Evolutionary conservation across 2,888 invertebrate genomes (phyloP).

Genomic region (Aporophyla nigra): DNA sequence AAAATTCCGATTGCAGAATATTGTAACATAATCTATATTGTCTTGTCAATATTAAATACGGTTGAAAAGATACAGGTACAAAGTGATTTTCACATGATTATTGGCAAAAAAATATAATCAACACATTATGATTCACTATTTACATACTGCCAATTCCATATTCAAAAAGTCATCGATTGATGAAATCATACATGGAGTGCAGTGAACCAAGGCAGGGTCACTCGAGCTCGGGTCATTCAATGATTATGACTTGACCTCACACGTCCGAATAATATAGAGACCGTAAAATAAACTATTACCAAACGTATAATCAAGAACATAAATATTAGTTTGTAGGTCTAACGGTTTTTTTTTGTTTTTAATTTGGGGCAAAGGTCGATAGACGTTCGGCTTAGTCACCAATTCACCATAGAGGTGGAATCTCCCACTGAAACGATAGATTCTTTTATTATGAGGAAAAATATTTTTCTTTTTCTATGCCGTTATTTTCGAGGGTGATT

Average conservation of each 20-base stretch:
- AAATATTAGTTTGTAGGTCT: slow-evolving; percentile 43
- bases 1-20: neutral
- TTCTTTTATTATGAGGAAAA: neutral
- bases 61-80: neutral
- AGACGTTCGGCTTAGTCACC: slow-evolving; percentile 37
- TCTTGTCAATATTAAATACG: neutral
- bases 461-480: neutral
- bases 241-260: slow-evolving; percentile 62
- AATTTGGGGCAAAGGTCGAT: slow-evolving; percentile 52
- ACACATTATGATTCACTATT: slow-evolving; percentile 19
- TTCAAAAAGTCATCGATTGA: slow-evolving; percentile 38
- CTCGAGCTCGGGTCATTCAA: slow-evolving; percentile 47
- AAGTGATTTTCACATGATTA: neutral
- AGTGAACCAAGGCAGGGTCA: slow-evolving; percentile 56
- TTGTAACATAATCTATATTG: neutral
- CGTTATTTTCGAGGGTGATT: neutral
- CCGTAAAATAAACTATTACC: slow-evolving; percentile 56
- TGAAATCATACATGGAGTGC: slow-evolving; percentile 53
- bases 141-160: slow-evolving; percentile 22
- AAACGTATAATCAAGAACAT: slow-evolving; percentile 53
- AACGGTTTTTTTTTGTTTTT: slow-evolving; percentile 50
- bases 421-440: neutral
- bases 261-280: slow-evolving; percentile 47
- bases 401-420: slow-evolving; percentile 43
- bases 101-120: slow-evolving; percentile 6